A percentile compares a stretch with the other conserved stretches of the same genome.
phyloP scores from a whole-genome alignment of 1,140 invertebrate species.

The Achatina immaculata region DNA sequence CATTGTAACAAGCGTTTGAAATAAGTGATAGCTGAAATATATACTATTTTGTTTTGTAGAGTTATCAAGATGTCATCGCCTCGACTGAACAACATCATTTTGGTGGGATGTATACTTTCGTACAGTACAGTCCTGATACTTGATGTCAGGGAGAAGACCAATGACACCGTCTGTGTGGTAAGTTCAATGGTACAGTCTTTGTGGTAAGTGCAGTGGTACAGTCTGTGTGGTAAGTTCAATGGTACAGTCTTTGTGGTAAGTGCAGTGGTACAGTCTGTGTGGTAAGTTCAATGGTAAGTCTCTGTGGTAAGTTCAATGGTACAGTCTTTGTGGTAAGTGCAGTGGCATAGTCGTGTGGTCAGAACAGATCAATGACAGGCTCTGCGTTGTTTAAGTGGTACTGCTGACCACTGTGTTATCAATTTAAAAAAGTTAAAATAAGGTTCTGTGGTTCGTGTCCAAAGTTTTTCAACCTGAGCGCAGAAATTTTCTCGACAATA shows the following conservation, averaged over 20 bases:
- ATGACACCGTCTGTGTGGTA: constrained; percentile 32
- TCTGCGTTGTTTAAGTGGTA: too few relatives aligned
- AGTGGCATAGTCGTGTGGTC: background rate
- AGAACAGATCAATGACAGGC: too few relatives aligned
- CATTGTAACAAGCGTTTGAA: too few relatives aligned
- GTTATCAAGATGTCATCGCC: constrained; percentile 99
- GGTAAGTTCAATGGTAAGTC: background rate
- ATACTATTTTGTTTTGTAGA: too few relatives aligned
- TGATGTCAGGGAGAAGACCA: constrained; percentile 22
- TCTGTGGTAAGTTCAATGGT: constrained; percentile 39
- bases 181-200: background rate
- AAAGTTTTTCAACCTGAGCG: too few relatives aligned
- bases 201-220: background rate
- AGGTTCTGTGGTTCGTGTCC: too few relatives aligned
- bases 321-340: background rate
- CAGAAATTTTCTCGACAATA: too few relatives aligned
- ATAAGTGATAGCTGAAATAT: too few relatives aligned
- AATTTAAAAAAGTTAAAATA: too few relatives aligned
- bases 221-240: background rate
- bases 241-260: background rate
- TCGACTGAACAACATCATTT: constrained; percentile 97
- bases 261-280: background rate
- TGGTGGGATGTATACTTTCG: constrained; percentile 94
- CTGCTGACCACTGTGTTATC: too few relatives aligned
- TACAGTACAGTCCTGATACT: constrained; percentile 94